These are phyloP conservation scores for Caracal caracal DNA, from an alignment of 2,113 vertebrate species.

Conservation along the genomic window DNA sequence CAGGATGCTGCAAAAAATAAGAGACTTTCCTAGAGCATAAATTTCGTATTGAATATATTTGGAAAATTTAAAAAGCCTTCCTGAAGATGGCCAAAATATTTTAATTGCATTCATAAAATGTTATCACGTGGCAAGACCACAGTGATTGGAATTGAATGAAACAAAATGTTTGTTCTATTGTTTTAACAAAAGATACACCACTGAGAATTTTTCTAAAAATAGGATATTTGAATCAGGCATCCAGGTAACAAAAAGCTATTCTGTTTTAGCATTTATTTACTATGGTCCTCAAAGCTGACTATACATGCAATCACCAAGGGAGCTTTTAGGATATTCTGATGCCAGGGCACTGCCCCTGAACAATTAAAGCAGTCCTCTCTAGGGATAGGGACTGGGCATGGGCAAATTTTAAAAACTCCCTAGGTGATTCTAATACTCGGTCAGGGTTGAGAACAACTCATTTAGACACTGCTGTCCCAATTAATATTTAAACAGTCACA, in stretches of 20 bases:
- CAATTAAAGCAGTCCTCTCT: slow-evolving; percentile 48
- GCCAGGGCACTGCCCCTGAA: not conserved
- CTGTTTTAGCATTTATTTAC: slow-evolving; percentile 3
- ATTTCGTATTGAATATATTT: not conserved
- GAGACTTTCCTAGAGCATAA: not conserved
- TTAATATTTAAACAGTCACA: slow-evolving; percentile 80
- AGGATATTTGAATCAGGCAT: not conserved
- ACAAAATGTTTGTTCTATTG: not conserved
- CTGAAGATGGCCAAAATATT: slow-evolving; percentile 42
- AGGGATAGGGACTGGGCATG: not conserved
- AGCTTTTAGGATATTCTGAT: slow-evolving; percentile 49
- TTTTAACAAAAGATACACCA: not conserved
- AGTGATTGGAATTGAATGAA: not conserved
- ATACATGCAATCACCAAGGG: not conserved
- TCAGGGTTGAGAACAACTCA: slow-evolving; percentile 58
- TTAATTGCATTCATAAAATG: not conserved
- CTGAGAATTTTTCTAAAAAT: not conserved
- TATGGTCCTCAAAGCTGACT: not conserved
- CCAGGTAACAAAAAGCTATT: not conserved
- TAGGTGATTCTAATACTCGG: slow-evolving; percentile 48
- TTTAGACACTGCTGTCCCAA: slow-evolving; percentile 75
- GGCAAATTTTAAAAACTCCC: slow-evolving; percentile 56
- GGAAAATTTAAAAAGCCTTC: slow-evolving; percentile 21
- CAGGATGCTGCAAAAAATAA: not conserved
- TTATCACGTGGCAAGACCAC: not conserved